Conservation (phyloP, 2,113 vertebrate species). For the Cyprinodon tularosa region DNA sequence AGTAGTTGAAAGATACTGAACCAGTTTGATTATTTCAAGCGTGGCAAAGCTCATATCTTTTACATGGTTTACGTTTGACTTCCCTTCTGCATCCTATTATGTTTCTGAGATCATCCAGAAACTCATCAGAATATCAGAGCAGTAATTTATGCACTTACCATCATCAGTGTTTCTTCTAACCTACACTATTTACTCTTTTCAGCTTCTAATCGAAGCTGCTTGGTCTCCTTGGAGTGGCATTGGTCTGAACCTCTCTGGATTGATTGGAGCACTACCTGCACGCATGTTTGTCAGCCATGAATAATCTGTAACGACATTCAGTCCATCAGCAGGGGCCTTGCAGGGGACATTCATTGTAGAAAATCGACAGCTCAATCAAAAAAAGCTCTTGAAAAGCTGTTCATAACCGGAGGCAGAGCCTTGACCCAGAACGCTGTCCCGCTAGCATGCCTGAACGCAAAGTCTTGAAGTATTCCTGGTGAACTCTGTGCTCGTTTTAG, state of each 20-base stretch:
- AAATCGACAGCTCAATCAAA: constrained; percentile 81
- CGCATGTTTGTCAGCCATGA: constrained; percentile 77
- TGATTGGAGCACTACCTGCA: constrained; percentile 74
- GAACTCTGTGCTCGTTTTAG: constrained; percentile 33
- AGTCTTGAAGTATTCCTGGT: constrained; percentile 31
- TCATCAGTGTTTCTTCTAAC: constrained; percentile 4
- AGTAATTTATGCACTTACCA: neutral
- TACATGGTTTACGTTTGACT: neutral
- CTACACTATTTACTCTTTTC: neutral
- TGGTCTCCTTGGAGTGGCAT: constrained; percentile 75
- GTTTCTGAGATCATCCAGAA: neutral
- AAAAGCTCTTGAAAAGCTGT: constrained; percentile 69
- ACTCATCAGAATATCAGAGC: neutral
- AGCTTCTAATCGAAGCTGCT: constrained; percentile 13
- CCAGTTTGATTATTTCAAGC: neutral
- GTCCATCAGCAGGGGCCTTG: constrained; percentile 70
- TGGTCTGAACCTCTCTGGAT: constrained; percentile 67
- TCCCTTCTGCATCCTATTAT: neutral
- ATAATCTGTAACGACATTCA: constrained; percentile 75
- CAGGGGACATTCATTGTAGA: constrained; percentile 63
- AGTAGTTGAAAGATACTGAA: neutral
- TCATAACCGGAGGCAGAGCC: constrained; percentile 72
- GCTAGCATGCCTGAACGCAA: constrained; percentile 49
- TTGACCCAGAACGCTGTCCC: constrained; percentile 76
- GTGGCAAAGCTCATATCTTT: neutral